These are phyloP conservation scores for Bovichtus variegatus DNA, from an alignment of 2,797 vertebrate species.

Conservation along the genomic window DNA sequence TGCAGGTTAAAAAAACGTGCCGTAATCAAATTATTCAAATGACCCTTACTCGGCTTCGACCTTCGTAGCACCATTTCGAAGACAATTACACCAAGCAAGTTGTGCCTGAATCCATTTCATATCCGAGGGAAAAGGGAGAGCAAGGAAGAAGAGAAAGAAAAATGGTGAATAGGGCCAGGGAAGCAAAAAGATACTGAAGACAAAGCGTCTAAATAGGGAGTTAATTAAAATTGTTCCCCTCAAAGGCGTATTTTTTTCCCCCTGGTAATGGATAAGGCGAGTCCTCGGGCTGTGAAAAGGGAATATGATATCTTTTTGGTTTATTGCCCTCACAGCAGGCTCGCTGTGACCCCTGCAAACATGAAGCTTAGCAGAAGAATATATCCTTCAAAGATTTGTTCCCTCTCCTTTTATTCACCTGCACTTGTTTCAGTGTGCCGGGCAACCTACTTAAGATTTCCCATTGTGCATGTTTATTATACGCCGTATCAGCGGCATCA, in stretches of 20 bases:
- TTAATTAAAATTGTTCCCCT: constrained; percentile 78
- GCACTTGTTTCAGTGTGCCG: not conserved
- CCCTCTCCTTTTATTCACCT: constrained; percentile 8
- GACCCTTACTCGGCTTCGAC: constrained; percentile 71
- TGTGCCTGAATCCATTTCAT: constrained; percentile 74
- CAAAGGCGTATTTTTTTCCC: constrained; percentile 45
- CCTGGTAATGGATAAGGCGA: constrained; percentile 43
- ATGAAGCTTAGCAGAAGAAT: constrained; percentile 38
- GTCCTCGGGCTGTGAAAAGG: constrained; percentile 41
- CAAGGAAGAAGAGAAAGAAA: constrained; percentile 7
- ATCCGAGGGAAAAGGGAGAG: constrained; percentile 49
- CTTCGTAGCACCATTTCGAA: constrained; percentile 70
- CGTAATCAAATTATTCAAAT: constrained; percentile 82
- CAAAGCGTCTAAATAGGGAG: constrained; percentile 66
- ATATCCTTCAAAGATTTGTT: constrained; percentile 7
- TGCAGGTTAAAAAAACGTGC: constrained; percentile 71
- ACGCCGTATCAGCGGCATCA: not conserved
- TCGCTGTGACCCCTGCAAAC: constrained; percentile 32
- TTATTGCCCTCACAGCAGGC: constrained; percentile 59
- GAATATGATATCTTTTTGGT: constrained; percentile 47
- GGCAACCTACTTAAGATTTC: not conserved
- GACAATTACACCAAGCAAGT: constrained; percentile 67
- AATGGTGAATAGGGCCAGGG: constrained; percentile 3
- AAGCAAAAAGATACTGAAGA: constrained; percentile 51
- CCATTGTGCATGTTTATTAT: not conserved